A percentile compares a stretch with the other conserved stretches of the same genome.
Evolutionary conservation across 2,888 invertebrate species (phyloP).

Genomic region (Zhuqinia jingwanae): DNA sequence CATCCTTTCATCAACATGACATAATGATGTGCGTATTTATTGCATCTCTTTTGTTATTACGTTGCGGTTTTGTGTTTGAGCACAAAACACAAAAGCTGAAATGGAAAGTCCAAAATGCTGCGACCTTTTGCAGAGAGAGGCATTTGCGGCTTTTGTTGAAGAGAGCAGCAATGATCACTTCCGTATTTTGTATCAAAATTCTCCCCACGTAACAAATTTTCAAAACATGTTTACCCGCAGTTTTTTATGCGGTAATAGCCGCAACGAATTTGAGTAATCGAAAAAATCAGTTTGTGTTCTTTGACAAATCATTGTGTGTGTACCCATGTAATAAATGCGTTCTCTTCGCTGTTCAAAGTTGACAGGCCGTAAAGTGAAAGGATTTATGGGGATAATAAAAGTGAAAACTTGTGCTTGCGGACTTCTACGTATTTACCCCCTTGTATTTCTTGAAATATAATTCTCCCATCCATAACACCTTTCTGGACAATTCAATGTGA

Average conservation of each 20-base stretch:
- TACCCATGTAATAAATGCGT: neutral
- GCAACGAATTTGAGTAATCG: slow-evolving; percentile 18
- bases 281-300: neutral
- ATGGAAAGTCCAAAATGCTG: neutral
- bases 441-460: neutral
- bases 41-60: neutral
- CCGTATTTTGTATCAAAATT: slow-evolving; percentile 13
- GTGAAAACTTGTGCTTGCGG: slow-evolving; percentile 45
- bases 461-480: neutral
- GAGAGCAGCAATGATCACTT: too few species aligned
- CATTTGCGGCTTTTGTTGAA: too few species aligned
- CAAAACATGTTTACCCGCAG: neutral
- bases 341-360: neutral
- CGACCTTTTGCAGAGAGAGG: too few species aligned
- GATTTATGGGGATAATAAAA: slow-evolving; percentile 62
- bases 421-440: neutral
- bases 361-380: slow-evolving; percentile 54
- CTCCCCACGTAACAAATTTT: neutral
- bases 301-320: neutral
- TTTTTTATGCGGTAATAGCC: neutral
- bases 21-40: too few species aligned
- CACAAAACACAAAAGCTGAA: neutral
- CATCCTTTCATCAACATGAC: neutral
- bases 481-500: slow-evolving; percentile 32
- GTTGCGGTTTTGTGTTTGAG: neutral